A percentile compares a stretch with the other conserved stretches of the same genome.
phyloP scores from a whole-genome alignment of 1,140 invertebrate species.

The Nephotettix cincticeps region DNA sequence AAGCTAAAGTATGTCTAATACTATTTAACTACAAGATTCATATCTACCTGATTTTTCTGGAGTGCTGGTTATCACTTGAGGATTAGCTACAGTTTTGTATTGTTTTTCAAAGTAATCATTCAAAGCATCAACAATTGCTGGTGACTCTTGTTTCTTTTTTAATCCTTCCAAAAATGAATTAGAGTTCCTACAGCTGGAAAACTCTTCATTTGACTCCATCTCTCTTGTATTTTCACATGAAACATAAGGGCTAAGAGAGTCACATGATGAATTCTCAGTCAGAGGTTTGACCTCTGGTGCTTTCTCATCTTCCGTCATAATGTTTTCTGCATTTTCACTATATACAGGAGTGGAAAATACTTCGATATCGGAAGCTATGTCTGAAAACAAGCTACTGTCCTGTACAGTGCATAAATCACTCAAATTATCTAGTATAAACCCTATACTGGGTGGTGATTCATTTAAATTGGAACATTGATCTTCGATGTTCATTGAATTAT shows the following conservation, averaged over 20 bases:
- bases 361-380: constrained; percentile 1
- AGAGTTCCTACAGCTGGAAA: not conserved
- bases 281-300: not conserved
- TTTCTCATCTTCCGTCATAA: not conserved
- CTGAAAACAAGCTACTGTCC: constrained; percentile 7
- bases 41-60: no score
- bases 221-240: constrained; percentile 7
- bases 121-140: no score
- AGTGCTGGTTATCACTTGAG: no score
- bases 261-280: not conserved
- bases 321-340: not conserved
- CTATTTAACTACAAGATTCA: no score
- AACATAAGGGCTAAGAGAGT: constrained; percentile 4
- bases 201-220: not conserved
- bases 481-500: not conserved
- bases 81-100: no score
- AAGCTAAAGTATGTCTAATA: no score
- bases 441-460: constrained; percentile 3
- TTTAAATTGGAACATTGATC: not conserved
- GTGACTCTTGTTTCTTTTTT: no score
- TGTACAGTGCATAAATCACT: not conserved
- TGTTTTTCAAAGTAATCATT: no score
- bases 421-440: constrained; percentile 11
- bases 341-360: not conserved
- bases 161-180: no score